Base-by-base conservation (phyloP, 2,113 vertebrate genomes). In the Vidua chalybeata region DNA sequence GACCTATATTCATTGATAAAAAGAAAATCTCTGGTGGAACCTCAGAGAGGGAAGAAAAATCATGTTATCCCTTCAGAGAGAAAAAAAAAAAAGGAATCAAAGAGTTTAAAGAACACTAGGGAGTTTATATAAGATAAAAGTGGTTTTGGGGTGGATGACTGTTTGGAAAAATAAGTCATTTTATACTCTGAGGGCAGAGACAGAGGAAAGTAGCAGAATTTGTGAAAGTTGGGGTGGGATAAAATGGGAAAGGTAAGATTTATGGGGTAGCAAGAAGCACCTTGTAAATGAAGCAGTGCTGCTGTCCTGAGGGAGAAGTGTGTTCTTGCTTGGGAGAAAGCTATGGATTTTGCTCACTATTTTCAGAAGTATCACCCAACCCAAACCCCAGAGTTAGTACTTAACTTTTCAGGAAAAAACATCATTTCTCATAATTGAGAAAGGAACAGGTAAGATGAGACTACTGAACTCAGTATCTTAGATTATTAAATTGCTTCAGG, bases 1-100 rank as follows among this genome's bases (percentile, higher is more conserved):
- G 88, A 94, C 91, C 88, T 95, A 78, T 83, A 95, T 95, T 90
- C 35, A 86, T 4, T 73, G 35, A 58, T 75, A 68, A 91, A 92
- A 95, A 68, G 64, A 88, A 92, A 94, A 71, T 89, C 67, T 94
- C 77, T 88, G n/a, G 41, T 62, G 78, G 94, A 93, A 84, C 30
- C 37, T 74, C 5, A 5, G 11, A 21, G 74, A 87, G 35, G 37
- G 21, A 92, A 79, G 54, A 90, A 92, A 11, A 15, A n/a, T 86
- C 4, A 0, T 30, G 10, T 61, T 94, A 63, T 75, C 66, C 46
- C 69, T 94, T 90, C 37, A 68, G 68, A 87, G 68, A 72, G 33
- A 27, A 41, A 55, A 55, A 41, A 55, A 55, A 83, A 73, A 33
- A 48, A 30, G 15, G 15, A 80, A 92, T 87, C 41, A 76, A 88